Conservation (phyloP, 1,140 invertebrate genomes). For the Apis florea region DNA sequence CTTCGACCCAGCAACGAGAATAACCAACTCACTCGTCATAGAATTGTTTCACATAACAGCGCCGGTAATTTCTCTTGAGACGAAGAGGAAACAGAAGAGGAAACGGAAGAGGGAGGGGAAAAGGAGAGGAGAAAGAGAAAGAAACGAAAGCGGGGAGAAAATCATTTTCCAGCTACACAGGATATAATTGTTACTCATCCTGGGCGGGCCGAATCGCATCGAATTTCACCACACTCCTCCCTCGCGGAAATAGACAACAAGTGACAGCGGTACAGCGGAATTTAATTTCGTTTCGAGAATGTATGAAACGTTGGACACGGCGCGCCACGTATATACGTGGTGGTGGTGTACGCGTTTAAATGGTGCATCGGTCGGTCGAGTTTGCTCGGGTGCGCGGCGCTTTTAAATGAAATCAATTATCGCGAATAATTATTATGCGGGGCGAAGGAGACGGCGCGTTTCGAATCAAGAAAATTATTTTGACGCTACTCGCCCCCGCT, state of each 20-base stretch:
- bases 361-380: background rate
- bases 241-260: conserved; percentile 43
- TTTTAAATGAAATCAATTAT: conserved; percentile 50
- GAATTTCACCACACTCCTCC: conserved; percentile 20
- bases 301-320: background rate
- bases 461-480: conserved; percentile 27
- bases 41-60: conserved; percentile 28
- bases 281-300: conserved; percentile 44
- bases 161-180: conserved; percentile 25
- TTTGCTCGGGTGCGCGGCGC: background rate
- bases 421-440: conserved; percentile 37
- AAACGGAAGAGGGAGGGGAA: background rate
- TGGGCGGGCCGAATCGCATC: conserved; percentile 13
- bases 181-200: conserved; percentile 48
- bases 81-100: background rate
- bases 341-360: background rate
- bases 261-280: conserved; percentile 47
- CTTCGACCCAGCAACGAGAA: background rate
- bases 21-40: background rate
- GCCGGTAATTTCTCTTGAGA: conserved; percentile 30
- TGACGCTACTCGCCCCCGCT: background rate
- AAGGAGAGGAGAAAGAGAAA: background rate
- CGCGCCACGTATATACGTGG: background rate
- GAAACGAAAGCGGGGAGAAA: conserved; percentile 15
- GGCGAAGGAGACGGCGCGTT: background rate